A percentile compares a stretch with the other conserved stretches of the same genome.
These are phyloP conservation scores for Aythya baeri DNA, from an alignment of 2,113 vertebrate species.

Conservation along the genomic window DNA sequence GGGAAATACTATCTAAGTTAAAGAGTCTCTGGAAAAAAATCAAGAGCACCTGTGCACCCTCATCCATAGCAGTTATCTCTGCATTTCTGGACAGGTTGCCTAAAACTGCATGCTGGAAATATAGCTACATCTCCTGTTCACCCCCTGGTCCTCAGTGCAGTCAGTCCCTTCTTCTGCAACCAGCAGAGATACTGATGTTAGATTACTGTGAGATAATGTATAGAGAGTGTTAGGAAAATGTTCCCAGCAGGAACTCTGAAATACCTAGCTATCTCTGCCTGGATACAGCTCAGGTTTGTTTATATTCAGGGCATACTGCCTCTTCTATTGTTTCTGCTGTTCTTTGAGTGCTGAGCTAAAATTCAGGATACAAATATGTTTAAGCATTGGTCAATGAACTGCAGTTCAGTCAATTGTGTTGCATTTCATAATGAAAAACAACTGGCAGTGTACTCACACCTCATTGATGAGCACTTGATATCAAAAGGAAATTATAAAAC, in stretches of 20 bases:
- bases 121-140: not conserved
- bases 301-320: not conserved
- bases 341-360: not conserved
- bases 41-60: not conserved
- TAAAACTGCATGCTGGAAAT: not conserved
- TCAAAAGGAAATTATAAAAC: not conserved
- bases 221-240: not conserved
- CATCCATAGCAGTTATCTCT: not conserved
- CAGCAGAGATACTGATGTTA: not conserved
- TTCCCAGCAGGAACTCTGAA: not conserved
- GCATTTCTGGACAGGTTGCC: not conserved
- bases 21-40: not conserved
- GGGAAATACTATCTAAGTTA: not conserved
- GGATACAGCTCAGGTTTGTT: not conserved
- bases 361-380: not conserved
- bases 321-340: not conserved
- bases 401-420: not conserved
- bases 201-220: not conserved
- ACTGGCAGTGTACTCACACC: not conserved
- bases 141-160: not conserved
- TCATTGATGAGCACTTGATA: fast-evolving
- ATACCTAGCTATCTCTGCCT: not conserved
- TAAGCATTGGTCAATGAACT: not conserved
- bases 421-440: not conserved
- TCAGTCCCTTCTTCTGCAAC: not conserved